Percentiles rank a stretch among this genome's conserved stretches.
These are phyloP conservation scores for Zelleria hepariella DNA, from an alignment of 2,888 invertebrate species.

Conservation along the genomic window DNA sequence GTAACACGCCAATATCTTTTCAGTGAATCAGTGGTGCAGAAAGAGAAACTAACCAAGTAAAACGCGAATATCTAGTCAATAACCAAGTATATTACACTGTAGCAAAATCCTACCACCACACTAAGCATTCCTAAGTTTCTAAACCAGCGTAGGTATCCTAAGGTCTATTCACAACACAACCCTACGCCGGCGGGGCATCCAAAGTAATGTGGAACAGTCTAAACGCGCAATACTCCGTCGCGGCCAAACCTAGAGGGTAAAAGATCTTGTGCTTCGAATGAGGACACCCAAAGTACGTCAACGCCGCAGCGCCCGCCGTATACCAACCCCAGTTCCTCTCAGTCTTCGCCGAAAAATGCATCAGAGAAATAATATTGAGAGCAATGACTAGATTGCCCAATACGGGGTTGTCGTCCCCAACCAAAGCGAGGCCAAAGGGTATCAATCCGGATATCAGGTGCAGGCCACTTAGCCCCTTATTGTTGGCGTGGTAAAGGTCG, in stretches of 20 bases:
- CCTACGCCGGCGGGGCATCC: neutral
- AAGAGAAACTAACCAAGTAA: too few species aligned
- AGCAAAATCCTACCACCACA: too few species aligned
- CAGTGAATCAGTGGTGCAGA: too few species aligned
- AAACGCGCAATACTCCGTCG: slow-evolving; percentile 49
- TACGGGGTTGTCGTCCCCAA: slow-evolving; percentile 33
- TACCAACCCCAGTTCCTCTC: slow-evolving; percentile 46
- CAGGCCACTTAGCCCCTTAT: slow-evolving; percentile 23
- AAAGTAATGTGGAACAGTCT: slow-evolving; percentile 25
- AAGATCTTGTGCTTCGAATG: slow-evolving; percentile 27
- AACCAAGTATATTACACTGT: too few species aligned
- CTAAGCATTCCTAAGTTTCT: too few species aligned
- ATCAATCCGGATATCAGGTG: slow-evolving; percentile 47
- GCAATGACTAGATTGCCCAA: slow-evolving; percentile 42
- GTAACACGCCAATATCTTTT: too few species aligned
- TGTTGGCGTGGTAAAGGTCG: slow-evolving; percentile 32
- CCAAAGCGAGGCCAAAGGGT: slow-evolving; percentile 40
- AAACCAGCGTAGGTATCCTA: neutral
- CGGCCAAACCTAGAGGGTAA: slow-evolving; percentile 40
- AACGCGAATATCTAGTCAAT: too few species aligned
- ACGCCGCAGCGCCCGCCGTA: slow-evolving; percentile 19
- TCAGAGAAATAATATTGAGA: slow-evolving; percentile 41
- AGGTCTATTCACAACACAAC: neutral
- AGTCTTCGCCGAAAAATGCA: slow-evolving; percentile 31
- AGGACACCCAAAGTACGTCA: slow-evolving; percentile 11